Evolutionary conservation across 2,888 invertebrate genomes (phyloP).

Genomic region (Crematogaster levior): DNA sequence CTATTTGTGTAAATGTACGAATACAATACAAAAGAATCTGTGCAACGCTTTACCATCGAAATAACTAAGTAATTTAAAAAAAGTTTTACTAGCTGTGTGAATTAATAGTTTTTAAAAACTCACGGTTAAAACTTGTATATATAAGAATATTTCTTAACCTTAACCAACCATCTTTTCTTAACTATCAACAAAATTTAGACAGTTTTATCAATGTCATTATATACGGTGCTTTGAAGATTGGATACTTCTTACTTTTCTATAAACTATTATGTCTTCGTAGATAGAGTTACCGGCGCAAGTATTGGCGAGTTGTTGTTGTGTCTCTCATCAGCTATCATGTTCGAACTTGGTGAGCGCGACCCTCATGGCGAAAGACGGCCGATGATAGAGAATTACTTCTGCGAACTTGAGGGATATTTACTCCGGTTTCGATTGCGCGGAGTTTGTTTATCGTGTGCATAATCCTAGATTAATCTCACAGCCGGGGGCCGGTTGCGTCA

Average conservation of each 20-base stretch:
- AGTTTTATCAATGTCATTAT: conserved; percentile 8
- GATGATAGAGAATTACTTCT: conserved; percentile 9
- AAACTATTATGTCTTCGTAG: conserved; percentile 62
- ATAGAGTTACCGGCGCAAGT: too few relatives aligned
- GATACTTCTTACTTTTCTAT: conserved; percentile 35
- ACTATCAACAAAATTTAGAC: neutral
- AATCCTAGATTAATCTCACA: conserved; percentile 39
- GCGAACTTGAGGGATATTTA: conserved; percentile 6
- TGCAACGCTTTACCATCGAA: neutral
- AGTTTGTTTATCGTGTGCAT: conserved; percentile 38
- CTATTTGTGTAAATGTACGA: neutral
- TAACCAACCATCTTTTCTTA: too few relatives aligned
- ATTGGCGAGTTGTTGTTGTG: too few relatives aligned
- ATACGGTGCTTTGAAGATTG: neutral
- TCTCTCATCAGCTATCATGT: neutral
- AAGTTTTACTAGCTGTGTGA: neutral
- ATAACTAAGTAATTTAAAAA: conserved; percentile 3
- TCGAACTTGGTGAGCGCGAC: neutral
- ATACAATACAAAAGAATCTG: neutral
- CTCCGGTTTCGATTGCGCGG: neutral
- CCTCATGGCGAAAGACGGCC: neutral
- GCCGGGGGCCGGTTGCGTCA: neutral
- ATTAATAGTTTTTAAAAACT: neutral
- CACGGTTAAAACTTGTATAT: neutral
- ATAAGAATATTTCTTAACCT: neutral